phyloP scores from a whole-genome alignment of 1,140 invertebrate species.

The Phenacoccus solenopsis region DNA sequence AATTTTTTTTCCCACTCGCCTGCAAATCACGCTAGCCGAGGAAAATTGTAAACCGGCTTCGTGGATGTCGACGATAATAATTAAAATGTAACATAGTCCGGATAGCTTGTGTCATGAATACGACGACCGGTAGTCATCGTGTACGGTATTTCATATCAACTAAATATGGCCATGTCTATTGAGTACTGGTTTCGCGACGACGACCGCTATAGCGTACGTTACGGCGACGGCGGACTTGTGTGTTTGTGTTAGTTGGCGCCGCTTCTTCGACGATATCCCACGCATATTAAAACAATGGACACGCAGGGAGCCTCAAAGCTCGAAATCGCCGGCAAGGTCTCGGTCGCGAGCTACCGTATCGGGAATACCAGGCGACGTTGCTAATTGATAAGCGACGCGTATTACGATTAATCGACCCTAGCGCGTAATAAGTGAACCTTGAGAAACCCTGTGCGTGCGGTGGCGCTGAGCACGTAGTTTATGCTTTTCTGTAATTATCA shows the following conservation, averaged over 20 bases:
- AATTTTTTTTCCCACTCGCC: too few species aligned
- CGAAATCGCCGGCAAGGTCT: not conserved
- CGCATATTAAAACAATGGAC: constrained; percentile 12
- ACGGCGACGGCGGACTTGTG: not conserved
- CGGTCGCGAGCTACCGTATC: too few species aligned
- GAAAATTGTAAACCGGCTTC: not conserved
- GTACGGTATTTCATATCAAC: not conserved
- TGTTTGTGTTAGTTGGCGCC: constrained; percentile 6
- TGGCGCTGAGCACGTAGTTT: too few species aligned
- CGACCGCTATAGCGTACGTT: not conserved
- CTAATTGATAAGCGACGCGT: too few species aligned
- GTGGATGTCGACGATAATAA: not conserved
- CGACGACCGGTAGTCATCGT: not conserved
- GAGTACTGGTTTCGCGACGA: constrained; percentile 10
- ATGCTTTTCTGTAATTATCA: too few species aligned
- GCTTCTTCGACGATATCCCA: constrained; percentile 9
- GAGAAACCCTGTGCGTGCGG: too few species aligned
- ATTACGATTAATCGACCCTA: too few species aligned
- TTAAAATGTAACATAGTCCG: constrained; percentile 18
- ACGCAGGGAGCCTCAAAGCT: not conserved
- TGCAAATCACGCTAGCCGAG: too few species aligned
- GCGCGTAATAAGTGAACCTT: too few species aligned
- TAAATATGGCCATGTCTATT: constrained; percentile 18
- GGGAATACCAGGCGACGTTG: too few species aligned
- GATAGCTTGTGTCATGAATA: constrained; percentile 15